phyloP scores from a whole-genome alignment of 2,797 vertebrate genomes.

The Coregonus sp. region DNA sequence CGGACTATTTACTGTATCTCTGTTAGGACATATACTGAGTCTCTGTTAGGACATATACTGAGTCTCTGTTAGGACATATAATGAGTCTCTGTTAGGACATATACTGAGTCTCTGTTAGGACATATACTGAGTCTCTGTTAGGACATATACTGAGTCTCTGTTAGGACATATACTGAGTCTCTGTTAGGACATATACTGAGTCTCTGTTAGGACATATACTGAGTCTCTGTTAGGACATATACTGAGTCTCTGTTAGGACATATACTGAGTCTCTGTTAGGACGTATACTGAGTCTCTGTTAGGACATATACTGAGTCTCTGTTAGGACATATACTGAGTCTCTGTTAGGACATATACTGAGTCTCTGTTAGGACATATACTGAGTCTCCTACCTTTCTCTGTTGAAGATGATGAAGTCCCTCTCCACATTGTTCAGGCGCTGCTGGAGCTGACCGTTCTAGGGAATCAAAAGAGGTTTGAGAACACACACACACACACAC shows the following conservation, averaged over 20 bases:
- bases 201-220: neutral
- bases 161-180: no score
- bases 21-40: no score
- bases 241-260: neutral
- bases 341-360: neutral
- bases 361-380: neutral
- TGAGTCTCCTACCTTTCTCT: constrained; percentile 89
- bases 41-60: neutral
- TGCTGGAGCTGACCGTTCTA: constrained; percentile 89
- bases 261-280: no score
- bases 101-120: constrained; percentile 30
- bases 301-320: no score
- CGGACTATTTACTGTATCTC: neutral
- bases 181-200: no score
- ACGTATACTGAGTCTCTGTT: neutral
- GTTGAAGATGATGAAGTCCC: constrained; percentile 97
- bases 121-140: constrained; percentile 30
- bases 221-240: no score
- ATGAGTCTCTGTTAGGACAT: constrained; percentile 27
- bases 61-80: constrained; percentile 28
- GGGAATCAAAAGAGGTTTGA: constrained; percentile 1
- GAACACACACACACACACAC: neutral
- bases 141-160: neutral
- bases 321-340: neutral
- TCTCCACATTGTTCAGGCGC: constrained; percentile 88